phyloP scores from a whole-genome alignment of 2,113 vertebrate genomes.

The Phaetusa simplex region DNA sequence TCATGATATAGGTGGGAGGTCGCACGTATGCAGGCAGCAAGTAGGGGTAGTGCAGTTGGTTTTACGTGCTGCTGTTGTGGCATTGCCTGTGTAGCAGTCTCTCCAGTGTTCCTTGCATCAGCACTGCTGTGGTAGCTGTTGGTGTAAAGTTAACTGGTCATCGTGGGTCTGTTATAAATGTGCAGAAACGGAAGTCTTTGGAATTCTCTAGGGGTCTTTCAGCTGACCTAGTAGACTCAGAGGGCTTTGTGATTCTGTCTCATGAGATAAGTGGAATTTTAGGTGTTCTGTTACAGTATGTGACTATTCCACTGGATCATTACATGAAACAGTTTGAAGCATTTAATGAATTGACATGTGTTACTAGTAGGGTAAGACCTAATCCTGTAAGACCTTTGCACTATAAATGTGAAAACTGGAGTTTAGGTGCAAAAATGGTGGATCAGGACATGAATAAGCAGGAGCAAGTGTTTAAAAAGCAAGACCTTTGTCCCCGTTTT shows the following conservation, averaged over 20 bases:
- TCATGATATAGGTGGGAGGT: neutral
- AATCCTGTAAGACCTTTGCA: neutral
- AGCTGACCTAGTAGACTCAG: neutral
- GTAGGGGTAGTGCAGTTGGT: neutral
- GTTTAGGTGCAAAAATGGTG: neutral
- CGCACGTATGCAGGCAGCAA: neutral
- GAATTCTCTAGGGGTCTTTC: neutral
- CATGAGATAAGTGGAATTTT: neutral
- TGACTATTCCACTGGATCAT: neutral
- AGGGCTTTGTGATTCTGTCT: neutral
- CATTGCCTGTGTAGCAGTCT: neutral
- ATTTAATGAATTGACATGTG: neutral
- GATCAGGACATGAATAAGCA: neutral
- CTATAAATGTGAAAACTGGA: neutral
- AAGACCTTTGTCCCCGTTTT: neutral
- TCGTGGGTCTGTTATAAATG: neutral
- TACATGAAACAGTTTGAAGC: neutral
- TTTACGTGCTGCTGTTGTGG: neutral
- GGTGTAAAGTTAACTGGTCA: neutral
- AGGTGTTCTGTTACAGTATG: neutral
- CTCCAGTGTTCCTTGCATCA: neutral
- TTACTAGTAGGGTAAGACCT: neutral
- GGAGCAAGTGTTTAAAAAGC: neutral
- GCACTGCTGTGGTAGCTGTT: neutral
- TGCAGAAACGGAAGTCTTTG: neutral